phyloP scores from a whole-genome alignment of 2,797 vertebrate species.

The Distichodus sexfasciatus region DNA sequence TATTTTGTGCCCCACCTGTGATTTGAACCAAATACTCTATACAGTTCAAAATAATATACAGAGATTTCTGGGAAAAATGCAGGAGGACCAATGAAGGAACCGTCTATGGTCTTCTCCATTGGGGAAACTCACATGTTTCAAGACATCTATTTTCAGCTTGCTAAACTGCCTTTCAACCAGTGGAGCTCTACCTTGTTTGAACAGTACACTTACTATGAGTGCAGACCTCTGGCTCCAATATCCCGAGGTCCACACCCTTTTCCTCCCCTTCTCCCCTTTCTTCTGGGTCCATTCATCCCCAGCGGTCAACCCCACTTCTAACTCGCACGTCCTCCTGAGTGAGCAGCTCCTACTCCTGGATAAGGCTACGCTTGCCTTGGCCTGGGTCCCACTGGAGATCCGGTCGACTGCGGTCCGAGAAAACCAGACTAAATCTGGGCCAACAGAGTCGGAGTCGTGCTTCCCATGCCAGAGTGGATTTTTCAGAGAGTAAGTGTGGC shows the following conservation, averaged over 20 bases:
- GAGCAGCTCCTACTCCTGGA: slow-evolving; percentile 35
- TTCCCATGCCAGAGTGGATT: slow-evolving; percentile 14
- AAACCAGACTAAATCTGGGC: slow-evolving; percentile 33
- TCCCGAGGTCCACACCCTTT: slow-evolving; percentile 39
- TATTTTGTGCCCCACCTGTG: neutral
- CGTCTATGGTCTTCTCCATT: neutral
- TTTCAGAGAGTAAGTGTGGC: neutral
- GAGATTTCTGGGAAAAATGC: neutral
- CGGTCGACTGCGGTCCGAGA: slow-evolving; percentile 27
- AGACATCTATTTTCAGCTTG: neutral
- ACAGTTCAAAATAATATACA: neutral
- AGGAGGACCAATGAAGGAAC: neutral
- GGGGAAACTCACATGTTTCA: neutral
- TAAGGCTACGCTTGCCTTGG: slow-evolving; percentile 49
- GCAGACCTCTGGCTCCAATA: slow-evolving; percentile 30
- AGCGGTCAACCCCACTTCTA: slow-evolving; percentile 42
- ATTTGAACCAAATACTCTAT: slow-evolving; percentile 4
- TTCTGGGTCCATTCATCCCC: slow-evolving; percentile 42
- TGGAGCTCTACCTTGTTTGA: neutral
- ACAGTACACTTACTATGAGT: slow-evolving; percentile 26
- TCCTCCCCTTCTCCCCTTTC: slow-evolving; percentile 29
- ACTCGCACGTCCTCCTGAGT: slow-evolving; percentile 37
- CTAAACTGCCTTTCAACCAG: neutral
- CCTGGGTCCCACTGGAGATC: slow-evolving; percentile 21
- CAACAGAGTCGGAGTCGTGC: slow-evolving; percentile 9